A percentile compares a stretch with the other conserved stretches of the same genome.
phyloP scores from a whole-genome alignment of 2,113 vertebrate species.

The Regulus satrapa region DNA sequence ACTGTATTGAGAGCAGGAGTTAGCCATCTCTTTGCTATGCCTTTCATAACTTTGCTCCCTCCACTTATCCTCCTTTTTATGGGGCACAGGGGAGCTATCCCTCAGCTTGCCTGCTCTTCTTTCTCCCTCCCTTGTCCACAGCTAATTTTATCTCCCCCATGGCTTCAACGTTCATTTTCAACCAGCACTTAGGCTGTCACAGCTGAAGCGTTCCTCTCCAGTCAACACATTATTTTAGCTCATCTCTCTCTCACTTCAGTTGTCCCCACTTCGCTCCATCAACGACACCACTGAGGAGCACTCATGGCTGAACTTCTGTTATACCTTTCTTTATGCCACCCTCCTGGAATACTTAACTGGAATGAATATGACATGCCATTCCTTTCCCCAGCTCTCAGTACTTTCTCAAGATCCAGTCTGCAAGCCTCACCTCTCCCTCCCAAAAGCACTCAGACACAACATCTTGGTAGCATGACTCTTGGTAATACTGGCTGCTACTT shows the following conservation, averaged over 20 bases:
- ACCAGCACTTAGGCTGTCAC: constrained; percentile 21
- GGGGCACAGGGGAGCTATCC: constrained; percentile 34
- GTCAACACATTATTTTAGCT: constrained; percentile 46
- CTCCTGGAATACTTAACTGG: neutral
- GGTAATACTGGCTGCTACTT: neutral
- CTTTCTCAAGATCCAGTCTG: neutral
- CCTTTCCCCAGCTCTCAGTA: neutral
- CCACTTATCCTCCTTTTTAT: constrained; percentile 17
- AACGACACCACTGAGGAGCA: neutral
- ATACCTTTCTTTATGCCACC: neutral
- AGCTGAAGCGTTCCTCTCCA: constrained; percentile 36
- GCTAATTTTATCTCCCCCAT: constrained; percentile 59
- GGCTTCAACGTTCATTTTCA: constrained; percentile 46
- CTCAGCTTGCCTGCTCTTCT: constrained; percentile 4
- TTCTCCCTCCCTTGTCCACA: constrained; percentile 9
- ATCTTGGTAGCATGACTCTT: neutral
- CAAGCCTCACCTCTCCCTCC: neutral
- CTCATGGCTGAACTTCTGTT: neutral
- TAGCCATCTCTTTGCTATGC: constrained; percentile 26
- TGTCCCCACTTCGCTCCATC: neutral
- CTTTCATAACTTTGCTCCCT: constrained; percentile 39
- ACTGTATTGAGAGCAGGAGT: neutral
- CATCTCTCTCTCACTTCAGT: constrained; percentile 15
- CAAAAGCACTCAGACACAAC: neutral
- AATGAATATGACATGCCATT: constrained; percentile 11